phyloP scores from a whole-genome alignment of 2,797 vertebrate species.

The Thaleichthys pacificus region DNA sequence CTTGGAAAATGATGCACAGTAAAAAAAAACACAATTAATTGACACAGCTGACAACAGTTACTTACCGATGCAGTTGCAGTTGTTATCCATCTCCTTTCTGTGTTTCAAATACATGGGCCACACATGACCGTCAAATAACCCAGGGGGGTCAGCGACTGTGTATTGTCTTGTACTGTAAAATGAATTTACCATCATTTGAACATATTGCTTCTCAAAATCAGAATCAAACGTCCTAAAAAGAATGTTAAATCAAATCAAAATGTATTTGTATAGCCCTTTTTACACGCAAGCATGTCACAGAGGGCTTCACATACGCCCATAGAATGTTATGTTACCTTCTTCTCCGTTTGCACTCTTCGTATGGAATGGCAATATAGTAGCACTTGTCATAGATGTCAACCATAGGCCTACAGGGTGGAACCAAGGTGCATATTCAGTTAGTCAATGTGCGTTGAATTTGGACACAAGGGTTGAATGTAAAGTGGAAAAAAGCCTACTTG shows the following conservation, averaged over 20 bases:
- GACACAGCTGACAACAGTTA: background rate
- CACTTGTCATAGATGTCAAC: conserved; percentile 81
- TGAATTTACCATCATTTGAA: background rate
- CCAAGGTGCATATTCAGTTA: conserved; percentile 30
- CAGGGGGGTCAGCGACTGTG: conserved; percentile 84
- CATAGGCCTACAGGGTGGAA: conserved; percentile 76
- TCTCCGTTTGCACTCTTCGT: conserved; percentile 90
- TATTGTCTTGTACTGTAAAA: conserved; percentile 84
- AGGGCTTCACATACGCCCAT: too few relatives aligned
- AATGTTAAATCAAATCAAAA: background rate
- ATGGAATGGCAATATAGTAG: conserved; percentile 89
- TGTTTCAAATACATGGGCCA: conserved; percentile 97
- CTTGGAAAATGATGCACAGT: background rate
- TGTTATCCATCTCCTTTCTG: conserved; percentile 85
- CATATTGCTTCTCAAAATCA: background rate
- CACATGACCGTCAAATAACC: conserved; percentile 92
- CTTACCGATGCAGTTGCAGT: conserved; percentile 78
- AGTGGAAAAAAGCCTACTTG: conserved; percentile 71
- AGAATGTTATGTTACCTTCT: conserved; percentile 77
- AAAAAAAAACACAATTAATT: background rate
- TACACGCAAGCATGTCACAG: too few relatives aligned
- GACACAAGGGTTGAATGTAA: background rate
- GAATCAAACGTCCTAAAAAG: background rate
- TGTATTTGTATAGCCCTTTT: too few relatives aligned
- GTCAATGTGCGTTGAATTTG: background rate